Percentiles rank a stretch among this genome's conserved stretches.
phyloP scores from a whole-genome alignment of 2,888 invertebrate species.

The Spilarctia lutea region DNA sequence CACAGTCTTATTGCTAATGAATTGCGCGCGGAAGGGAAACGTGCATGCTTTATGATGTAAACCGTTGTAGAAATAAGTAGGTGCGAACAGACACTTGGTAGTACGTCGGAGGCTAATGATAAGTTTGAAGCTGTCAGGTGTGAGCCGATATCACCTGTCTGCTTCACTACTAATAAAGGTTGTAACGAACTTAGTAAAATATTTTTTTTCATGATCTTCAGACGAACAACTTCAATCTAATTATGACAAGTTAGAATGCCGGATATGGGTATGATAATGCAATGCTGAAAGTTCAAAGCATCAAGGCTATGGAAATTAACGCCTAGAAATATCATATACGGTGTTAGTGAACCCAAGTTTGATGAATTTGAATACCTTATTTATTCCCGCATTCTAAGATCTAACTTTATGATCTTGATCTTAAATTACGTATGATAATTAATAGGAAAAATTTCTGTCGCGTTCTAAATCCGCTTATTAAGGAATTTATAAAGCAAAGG shows the following conservation, averaged over 20 bases:
- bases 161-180: conserved; percentile 40
- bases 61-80: conserved; percentile 19
- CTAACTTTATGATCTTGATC: background rate
- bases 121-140: conserved; percentile 43
- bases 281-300: background rate
- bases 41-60: conserved; percentile 48
- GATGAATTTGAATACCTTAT: background rate
- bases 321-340: background rate
- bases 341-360: background rate
- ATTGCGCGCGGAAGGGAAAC: conserved; percentile 51
- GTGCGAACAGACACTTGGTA: background rate
- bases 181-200: conserved; percentile 16
- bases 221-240: background rate
- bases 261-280: background rate
- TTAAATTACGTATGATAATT: background rate
- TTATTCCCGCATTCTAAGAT: background rate
- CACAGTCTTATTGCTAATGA: conserved; percentile 51
- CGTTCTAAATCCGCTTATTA: background rate
- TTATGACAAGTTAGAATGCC: background rate
- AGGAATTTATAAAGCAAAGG: background rate
- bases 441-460: background rate
- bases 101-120: conserved; percentile 23
- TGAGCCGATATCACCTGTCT: conserved; percentile 40
- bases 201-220: background rate
- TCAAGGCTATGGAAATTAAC: background rate